Base-by-base conservation (phyloP, 2,797 vertebrate genomes). In the Catamblyrhynchus diadema region DNA sequence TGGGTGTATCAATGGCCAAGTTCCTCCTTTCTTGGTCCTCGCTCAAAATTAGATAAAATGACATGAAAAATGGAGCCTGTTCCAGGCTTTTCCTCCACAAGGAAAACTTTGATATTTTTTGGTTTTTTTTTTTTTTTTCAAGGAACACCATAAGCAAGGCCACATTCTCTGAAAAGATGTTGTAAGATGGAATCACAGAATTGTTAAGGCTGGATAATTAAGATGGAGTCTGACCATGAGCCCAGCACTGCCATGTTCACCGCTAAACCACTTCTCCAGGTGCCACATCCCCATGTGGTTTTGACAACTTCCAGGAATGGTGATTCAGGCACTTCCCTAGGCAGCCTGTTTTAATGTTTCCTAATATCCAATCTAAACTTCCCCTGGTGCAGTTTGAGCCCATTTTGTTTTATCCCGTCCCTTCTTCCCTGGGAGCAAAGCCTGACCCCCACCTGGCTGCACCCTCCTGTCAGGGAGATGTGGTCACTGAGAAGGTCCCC, bases 21-120 rank as follows among this genome's bases (percentile, higher is more conserved):
- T 87, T 86, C 48, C 73, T 95, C 71, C 60, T 88, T 86, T 80
- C 89, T 92, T 81, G 53, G 51, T 84, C 54, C 71, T 93, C 5
- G 1, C 77, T 93, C 60, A 57, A 84, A 86, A 64, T 86, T 42
- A 77, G 77, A 93, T 86, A 88, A 93, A 88, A 93, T 3, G 0
- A 65, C 53, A 60, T 69, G 74, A 86, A 93, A 96, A 93, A 74
- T n/a, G 5, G 81, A 93, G 70, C 33, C 17, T 77, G 51, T 87
- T 97, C 77, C 77, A 93, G 83, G 56, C 62, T 84, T 86, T 85
- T 93, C 92, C 25, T 61, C 14, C 28, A 20, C 24, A 28, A 71
- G 41, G 32, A 80, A 91, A 86, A 90, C 61, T 61, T 84, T 44
- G 44, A 32, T 54, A 1, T 48, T 14, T 18, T 35, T 50, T 30